Conservation (phyloP, 23 tunicate genomes). For the Oikopleura dioica region DNA sequence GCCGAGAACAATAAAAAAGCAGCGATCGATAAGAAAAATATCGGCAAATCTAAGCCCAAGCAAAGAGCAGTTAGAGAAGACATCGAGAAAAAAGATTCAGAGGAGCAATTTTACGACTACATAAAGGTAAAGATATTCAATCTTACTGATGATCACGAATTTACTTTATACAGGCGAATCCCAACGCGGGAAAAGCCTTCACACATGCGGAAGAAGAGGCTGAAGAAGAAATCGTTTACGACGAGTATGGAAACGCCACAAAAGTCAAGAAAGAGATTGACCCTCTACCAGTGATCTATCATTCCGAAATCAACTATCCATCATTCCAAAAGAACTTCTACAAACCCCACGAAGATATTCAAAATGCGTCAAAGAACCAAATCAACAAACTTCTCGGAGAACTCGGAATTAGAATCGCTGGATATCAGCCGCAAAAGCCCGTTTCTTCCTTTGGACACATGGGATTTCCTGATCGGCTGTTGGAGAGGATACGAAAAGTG, state of each 20-base stretch:
- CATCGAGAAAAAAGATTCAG: too few species aligned
- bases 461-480: slow-evolving; percentile 31
- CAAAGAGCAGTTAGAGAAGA: too few species aligned
- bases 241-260: slow-evolving; percentile 72
- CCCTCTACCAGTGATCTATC: slow-evolving; percentile 66
- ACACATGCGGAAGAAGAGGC: too few species aligned
- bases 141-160: too few species aligned
- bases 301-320: slow-evolving; percentile 67
- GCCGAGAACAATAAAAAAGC: slow-evolving; percentile 69
- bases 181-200: too few species aligned
- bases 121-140: too few species aligned
- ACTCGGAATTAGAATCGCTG: slow-evolving; percentile 53
- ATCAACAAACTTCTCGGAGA: slow-evolving; percentile 22
- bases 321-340: slow-evolving; percentile 81
- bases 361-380: slow-evolving; percentile 17
- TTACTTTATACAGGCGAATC: too few species aligned
- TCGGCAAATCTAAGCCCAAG: too few species aligned
- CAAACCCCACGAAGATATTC: slow-evolving; percentile 44
- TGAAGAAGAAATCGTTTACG: slow-evolving; percentile 47
- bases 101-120: too few species aligned
- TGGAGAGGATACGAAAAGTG: slow-evolving; percentile 18
- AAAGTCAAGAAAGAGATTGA: slow-evolving; percentile 41
- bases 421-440: slow-evolving; percentile 58
- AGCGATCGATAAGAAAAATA: too few species aligned
- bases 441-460: slow-evolving; percentile 70